Evolutionary conservation across 2,797 vertebrate species (phyloP).

Genomic region (Sebastes hubbsi): DNA sequence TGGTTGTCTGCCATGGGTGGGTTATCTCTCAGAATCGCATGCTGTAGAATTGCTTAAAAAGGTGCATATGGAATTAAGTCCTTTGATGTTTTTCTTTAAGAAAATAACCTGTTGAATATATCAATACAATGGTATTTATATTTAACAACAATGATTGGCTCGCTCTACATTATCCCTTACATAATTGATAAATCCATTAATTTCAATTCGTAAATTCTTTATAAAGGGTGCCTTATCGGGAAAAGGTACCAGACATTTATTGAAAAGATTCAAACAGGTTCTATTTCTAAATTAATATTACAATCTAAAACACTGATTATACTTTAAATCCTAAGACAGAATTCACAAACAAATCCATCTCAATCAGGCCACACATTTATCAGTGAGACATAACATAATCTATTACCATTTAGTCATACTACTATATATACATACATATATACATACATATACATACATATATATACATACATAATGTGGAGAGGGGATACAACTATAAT

Average conservation of each 20-base stretch:
- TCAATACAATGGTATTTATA: too few relatives aligned
- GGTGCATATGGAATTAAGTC: too few relatives aligned
- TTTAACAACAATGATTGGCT: too few relatives aligned
- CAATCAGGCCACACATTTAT: not conserved
- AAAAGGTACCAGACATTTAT: not conserved
- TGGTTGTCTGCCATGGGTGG: too few relatives aligned
- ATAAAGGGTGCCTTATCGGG: not conserved
- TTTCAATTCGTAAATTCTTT: not conserved
- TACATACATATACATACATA: too few relatives aligned
- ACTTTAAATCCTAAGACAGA: not conserved
- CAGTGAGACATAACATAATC: not conserved
- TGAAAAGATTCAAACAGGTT: constrained; percentile 1
- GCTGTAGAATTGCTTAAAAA: too few relatives aligned
- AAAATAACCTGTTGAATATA: too few relatives aligned
- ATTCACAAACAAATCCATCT: not conserved
- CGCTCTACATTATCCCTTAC: too few relatives aligned
- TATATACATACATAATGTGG: not conserved
- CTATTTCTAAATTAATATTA: not conserved
- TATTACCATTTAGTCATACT: not conserved
- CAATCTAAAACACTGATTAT: not conserved
- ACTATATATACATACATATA: too few relatives aligned
- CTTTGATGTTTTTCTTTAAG: too few relatives aligned
- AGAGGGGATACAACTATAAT: not conserved
- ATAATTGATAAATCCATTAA: not conserved
- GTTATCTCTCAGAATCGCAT: too few relatives aligned